Percentiles rank a stretch among this genome's conserved stretches.
Conservation (phyloP, 2,888 invertebrate species). For the Ptychoptera contaminata region DNA sequence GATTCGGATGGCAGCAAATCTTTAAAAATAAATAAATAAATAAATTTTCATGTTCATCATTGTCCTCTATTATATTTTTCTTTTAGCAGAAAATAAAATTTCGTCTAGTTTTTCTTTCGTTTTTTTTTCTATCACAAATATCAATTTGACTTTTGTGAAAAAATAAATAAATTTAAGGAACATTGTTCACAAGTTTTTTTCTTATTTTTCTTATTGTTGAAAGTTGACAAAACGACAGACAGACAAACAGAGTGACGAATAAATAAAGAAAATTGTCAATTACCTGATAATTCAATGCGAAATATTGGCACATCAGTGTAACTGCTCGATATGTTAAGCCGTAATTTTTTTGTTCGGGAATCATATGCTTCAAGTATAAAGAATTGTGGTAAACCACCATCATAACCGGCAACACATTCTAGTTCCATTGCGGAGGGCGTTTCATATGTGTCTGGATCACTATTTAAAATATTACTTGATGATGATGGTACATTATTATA, state of each 20-base stretch:
- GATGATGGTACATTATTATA: background rate
- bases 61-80: background rate
- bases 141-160: too few species aligned
- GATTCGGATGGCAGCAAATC: conserved; percentile 28
- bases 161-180: too few species aligned
- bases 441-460: conserved; percentile 1
- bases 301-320: conserved; percentile 43
- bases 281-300: conserved; percentile 34
- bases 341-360: conserved; percentile 49
- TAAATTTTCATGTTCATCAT: background rate
- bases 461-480: background rate
- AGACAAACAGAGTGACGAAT: background rate
- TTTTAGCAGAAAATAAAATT: background rate
- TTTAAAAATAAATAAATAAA: conserved; percentile 10
- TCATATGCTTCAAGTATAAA: conserved; percentile 74
- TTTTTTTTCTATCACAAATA: background rate
- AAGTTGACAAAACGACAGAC: too few species aligned
- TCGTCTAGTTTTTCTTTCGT: too few species aligned
- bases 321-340: conserved; percentile 51
- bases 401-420: conserved; percentile 75
- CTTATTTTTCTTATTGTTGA: too few species aligned
- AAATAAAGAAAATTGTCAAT: conserved; percentile 10
- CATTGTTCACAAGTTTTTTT: too few species aligned
- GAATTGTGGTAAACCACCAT: conserved; percentile 74
- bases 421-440: conserved; percentile 43